These are phyloP conservation scores for Axea sp. DNA, from an alignment of 2,888 invertebrate genomes.

Conservation along the genomic window DNA sequence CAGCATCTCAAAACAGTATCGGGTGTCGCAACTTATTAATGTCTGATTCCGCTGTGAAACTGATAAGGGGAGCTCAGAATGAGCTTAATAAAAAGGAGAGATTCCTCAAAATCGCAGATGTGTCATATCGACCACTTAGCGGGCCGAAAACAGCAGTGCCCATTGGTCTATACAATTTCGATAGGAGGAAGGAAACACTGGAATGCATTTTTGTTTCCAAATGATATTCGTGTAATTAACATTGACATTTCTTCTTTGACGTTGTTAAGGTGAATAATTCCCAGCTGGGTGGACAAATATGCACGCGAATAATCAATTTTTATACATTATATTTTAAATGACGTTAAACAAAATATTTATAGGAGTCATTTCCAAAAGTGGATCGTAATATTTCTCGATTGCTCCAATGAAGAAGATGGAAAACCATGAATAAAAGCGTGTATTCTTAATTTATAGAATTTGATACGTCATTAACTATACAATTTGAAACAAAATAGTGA, in stretches of 20 bases:
- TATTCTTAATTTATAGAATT: no score
- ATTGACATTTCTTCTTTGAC: slow-evolving; percentile 1
- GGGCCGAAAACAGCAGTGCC: neutral
- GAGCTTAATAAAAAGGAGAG: neutral
- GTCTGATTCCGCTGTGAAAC: neutral
- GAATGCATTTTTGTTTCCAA: neutral
- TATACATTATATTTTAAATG: no score
- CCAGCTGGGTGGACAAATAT: neutral
- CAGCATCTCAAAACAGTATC: no score
- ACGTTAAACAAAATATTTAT: neutral
- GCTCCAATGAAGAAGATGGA: no score
- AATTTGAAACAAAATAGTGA: no score
- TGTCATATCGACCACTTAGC: slow-evolving; percentile 1
- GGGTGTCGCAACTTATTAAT: slow-evolving; percentile 34
- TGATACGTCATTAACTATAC: no score
- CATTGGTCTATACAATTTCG: slow-evolving; percentile 7
- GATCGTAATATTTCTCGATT: neutral
- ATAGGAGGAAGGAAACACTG: slow-evolving; percentile 4
- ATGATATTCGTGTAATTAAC: neutral
- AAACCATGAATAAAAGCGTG: no score
- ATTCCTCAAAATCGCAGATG: neutral
- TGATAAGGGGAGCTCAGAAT: slow-evolving; percentile 10
- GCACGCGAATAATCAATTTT: neutral
- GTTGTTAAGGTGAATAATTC: neutral
- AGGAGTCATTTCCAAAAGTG: neutral